phyloP scores from a whole-genome alignment of 2,888 invertebrate genomes.

The Zhuqinia jingwanae region DNA sequence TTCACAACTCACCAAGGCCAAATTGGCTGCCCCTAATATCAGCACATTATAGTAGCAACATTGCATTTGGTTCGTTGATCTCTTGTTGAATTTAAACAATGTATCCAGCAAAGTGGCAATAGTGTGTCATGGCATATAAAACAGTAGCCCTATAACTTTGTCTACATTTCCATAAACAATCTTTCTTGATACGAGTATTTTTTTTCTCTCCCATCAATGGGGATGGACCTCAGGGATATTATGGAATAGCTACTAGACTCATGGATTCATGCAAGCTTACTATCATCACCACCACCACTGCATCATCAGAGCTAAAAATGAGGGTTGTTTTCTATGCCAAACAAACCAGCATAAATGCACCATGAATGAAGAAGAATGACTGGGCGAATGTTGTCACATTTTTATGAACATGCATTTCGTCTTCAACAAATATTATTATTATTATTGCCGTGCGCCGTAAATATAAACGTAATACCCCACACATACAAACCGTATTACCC shows the following conservation, averaged over 20 bases:
- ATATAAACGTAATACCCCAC: conserved; percentile 57
- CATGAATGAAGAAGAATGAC: conserved; percentile 63
- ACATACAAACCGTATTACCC: too few species aligned
- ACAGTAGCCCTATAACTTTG: conserved; percentile 1
- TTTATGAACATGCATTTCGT: conserved; percentile 69
- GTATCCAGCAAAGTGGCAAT: not conserved
- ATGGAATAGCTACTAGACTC: not conserved
- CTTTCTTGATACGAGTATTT: conserved; percentile 24
- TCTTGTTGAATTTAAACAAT: conserved; percentile 45
- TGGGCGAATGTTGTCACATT: conserved; percentile 63
- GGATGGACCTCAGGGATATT: conserved; percentile 41
- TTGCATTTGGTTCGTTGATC: conserved; percentile 54
- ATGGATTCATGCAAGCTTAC: conserved; percentile 13
- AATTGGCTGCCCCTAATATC: conserved; percentile 52
- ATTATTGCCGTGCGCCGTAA: conserved; percentile 48
- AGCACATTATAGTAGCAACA: conserved; percentile 57
- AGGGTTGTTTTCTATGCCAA: conserved; percentile 12
- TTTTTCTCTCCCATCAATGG: conserved; percentile 2
- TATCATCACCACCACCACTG: not conserved
- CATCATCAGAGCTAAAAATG: conserved; percentile 32
- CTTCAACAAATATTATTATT: conserved; percentile 66
- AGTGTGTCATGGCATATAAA: not conserved
- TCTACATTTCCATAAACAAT: conserved; percentile 47
- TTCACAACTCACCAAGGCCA: conserved; percentile 45
- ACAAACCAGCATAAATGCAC: conserved; percentile 48